Conservation (phyloP, 2,797 vertebrate species). For the Pangasius sanitwongsei region DNA sequence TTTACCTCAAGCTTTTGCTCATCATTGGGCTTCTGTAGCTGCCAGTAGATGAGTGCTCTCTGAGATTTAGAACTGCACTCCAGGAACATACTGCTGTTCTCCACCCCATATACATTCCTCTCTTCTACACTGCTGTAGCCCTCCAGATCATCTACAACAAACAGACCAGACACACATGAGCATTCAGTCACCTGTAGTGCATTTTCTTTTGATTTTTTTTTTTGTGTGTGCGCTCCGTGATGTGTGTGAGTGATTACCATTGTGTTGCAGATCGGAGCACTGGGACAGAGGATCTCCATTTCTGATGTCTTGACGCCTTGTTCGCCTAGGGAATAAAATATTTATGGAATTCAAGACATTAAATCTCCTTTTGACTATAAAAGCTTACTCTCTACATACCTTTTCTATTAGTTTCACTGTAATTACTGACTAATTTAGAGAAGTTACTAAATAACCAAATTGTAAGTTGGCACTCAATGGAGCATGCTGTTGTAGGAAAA, state of each 20-base stretch:
- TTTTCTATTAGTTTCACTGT: background rate
- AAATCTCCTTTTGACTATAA: background rate
- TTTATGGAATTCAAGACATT: background rate
- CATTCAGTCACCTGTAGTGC: background rate
- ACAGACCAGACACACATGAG: background rate
- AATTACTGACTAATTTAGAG: background rate
- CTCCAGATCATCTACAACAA: conserved; percentile 81
- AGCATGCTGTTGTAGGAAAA: background rate
- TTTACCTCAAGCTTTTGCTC: conserved; percentile 90
- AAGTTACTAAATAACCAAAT: background rate
- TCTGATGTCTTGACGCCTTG: conserved; percentile 94
- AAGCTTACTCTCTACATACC: background rate
- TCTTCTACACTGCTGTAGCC: conserved; percentile 82
- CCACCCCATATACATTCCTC: conserved; percentile 94
- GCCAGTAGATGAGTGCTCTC: conserved; percentile 90
- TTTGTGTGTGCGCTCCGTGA: background rate
- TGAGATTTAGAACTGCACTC: conserved; percentile 97
- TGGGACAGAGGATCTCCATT: conserved; percentile 97
- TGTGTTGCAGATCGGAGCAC: conserved; percentile 93
- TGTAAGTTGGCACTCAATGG: background rate
- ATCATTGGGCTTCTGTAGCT: conserved; percentile 86
- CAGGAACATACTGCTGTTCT: conserved; percentile 97
- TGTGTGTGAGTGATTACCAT: conserved; percentile 74
- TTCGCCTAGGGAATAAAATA: conserved; percentile 78
- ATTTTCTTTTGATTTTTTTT: background rate